Evolutionary conservation across 2,113 vertebrate species (phyloP), one percentile per base, ranked within the genome.

Genomic region (Cichladusa arquata): DNA sequence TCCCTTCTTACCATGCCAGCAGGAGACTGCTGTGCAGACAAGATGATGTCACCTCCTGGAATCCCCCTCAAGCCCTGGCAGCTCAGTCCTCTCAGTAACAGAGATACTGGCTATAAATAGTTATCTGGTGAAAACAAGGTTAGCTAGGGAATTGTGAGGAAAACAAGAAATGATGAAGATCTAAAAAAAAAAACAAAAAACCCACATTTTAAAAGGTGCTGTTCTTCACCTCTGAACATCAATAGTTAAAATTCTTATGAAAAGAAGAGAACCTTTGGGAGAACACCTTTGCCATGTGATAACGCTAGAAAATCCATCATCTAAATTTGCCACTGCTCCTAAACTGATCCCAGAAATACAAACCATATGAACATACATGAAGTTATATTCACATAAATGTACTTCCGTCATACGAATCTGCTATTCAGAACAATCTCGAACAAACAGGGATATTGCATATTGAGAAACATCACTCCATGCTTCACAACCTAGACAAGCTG

Each of bases 1-100:
- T 85, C 92, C 84, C 86, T 92, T 77, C 34, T 56, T 73, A 50
- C 81, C 45, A 69, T 66, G 94, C 93, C 93, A 93, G 65, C 51
- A 81, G 80, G 95, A 96, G 90, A 48, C 50, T 92, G 81, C 91
- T 96, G 95, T 94, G 96, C 87, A 86, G 80, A 94, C 4, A 5
- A 82, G 91, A 95, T 89, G 77, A 96, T 96, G 94, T 97, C 97
- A 97, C 92, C 96, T 97, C 96, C 91, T 92, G 97, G 97, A 97
- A 97, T 97, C 97, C 89, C 95, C 97, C 94, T 94, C 90, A 90
- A 95, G 71, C 74, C 93, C 93, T 98, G 97, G 92, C 97, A 97
- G 96, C 88, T 89, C 86, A 90, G 80, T 85, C 86, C 93, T 81
- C 92, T 81, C 93, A 89, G 62, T 74, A 90, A 88, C 91, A 97